Conservation (phyloP, 2,113 vertebrate species). For the Epinephelus moara region DNA sequence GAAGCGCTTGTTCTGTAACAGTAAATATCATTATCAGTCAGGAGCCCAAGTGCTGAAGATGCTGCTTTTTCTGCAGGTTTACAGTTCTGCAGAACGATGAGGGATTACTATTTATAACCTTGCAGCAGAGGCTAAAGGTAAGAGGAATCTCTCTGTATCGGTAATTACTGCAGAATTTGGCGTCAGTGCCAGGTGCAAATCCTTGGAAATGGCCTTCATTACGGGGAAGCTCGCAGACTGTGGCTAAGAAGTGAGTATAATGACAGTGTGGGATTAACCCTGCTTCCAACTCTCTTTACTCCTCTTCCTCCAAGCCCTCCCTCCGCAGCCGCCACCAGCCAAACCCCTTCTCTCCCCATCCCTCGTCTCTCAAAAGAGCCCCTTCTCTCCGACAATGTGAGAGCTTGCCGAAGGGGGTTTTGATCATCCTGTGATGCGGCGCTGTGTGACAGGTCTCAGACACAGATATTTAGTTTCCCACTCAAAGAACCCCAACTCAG, state of each 20-base stretch:
- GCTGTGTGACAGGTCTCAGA: constrained; percentile 76
- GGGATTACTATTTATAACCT: constrained; percentile 66
- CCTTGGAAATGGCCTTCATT: constrained; percentile 77
- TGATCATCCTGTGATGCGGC: constrained; percentile 75
- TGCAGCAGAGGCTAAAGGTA: constrained; percentile 55
- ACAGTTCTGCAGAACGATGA: constrained; percentile 38
- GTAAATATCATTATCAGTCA: constrained; percentile 62
- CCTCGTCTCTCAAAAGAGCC: constrained; percentile 52
- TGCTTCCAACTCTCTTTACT: constrained; percentile 64
- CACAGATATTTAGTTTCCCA: constrained; percentile 76
- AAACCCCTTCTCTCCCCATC: constrained; percentile 30
- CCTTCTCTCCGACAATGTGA: constrained; percentile 68
- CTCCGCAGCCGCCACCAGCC: constrained; percentile 38
- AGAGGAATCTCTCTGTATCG: constrained; percentile 55
- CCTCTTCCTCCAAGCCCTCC: constrained; percentile 44
- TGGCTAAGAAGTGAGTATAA: constrained; percentile 76
- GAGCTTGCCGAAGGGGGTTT: constrained; percentile 69
- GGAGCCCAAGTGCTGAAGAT: constrained; percentile 37
- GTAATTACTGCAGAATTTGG: constrained; percentile 72
- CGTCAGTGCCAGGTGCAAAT: constrained; percentile 71
- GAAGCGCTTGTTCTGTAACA: constrained; percentile 24
- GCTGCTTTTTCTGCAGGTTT: constrained; percentile 50
- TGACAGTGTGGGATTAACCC: constrained; percentile 78
- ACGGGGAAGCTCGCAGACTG: constrained; percentile 55
- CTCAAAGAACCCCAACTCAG: constrained; percentile 66